These are phyloP conservation scores for Drosophila oshimai DNA, from an alignment of 1,140 invertebrate species.

Conservation along the genomic window DNA sequence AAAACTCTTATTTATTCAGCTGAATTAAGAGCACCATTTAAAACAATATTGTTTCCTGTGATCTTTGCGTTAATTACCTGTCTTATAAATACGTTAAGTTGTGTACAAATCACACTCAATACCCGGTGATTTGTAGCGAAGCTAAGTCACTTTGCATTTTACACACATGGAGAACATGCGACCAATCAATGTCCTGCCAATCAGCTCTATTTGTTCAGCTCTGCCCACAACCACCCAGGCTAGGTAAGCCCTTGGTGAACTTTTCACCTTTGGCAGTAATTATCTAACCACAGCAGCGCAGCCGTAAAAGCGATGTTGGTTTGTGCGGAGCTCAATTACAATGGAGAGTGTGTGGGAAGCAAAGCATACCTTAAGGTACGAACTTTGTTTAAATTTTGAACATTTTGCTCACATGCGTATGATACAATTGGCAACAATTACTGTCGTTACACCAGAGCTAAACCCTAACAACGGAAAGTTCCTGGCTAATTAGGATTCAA, in stretches of 20 bases:
- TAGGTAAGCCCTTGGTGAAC: background rate
- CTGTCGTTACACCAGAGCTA: background rate
- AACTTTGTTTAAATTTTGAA: background rate
- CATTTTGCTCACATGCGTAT: background rate
- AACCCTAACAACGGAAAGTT: conserved; percentile 1
- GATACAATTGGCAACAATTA: background rate
- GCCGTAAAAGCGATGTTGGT: background rate
- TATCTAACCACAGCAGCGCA: conserved; percentile 29
- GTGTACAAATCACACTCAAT: background rate
- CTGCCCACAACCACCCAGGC: background rate
- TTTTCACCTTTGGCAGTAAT: conserved; percentile 54
- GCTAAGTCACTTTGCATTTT: conserved; percentile 13
- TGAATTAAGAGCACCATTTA: too few species aligned
- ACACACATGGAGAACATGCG: background rate
- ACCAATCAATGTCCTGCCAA: conserved; percentile 34
- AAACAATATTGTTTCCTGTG: background rate
- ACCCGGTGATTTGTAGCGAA: background rate
- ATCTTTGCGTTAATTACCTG: background rate
- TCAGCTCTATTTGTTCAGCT: conserved; percentile 47
- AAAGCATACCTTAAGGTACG: conserved; percentile 21
- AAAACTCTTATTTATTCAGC: too few species aligned
- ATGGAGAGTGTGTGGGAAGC: conserved; percentile 2
- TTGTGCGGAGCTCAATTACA: conserved; percentile 37
- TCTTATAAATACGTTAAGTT: background rate
- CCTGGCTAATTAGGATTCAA: conserved; percentile 21